Base-by-base conservation (phyloP, 1,140 invertebrate species). In the Hycleus cichorii region DNA sequence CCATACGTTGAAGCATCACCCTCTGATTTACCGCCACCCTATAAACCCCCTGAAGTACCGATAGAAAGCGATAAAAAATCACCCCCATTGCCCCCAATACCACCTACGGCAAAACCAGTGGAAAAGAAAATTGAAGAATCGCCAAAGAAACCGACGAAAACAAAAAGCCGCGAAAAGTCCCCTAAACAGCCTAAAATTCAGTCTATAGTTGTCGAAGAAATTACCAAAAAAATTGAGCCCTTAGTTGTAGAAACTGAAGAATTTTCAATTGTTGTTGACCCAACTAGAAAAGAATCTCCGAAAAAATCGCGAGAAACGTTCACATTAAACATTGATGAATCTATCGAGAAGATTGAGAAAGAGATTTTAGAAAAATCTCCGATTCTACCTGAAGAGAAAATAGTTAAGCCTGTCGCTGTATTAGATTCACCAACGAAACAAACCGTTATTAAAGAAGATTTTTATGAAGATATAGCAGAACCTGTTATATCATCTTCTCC, bases 1-100 rank as follows among this genome's bases (percentile, higher is more conserved):
- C 69, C 71, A 0, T 71, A 61, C 52, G 63, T 67, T 12, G 70
- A 73, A 67, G 58, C 60, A 48, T 60, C 63, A 11, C 54, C 50
- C 18, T 47, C 27, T 47, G 62, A 61, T 42, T 56, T 56, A 43
- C 51, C 53, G n/a, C 55, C 58, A 18, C 24, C 38, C 10, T 58
- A 55, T 43, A 50, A 47, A 11, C 62, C 58, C 38, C 54, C 62
- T 11, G 56, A 46, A 11, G 24, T 59, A 7, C 38, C 10, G 11
- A 38, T 40, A 40, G 40, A 53, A 53, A 12, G 25, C 32, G 9
- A 25, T 10, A 42, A 42, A 42, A 10, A 3, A 32, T 5, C 7
- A 32, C 32, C 32, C 32, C 32, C 4, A 32, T 5, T 32, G 7
- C 32, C 32, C 32, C 32, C 32, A 7, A 7, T 32, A 7, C 7